These are phyloP conservation scores for Apotomis capreana DNA, from an alignment of 2,888 invertebrate genomes.

Conservation along the genomic window DNA sequence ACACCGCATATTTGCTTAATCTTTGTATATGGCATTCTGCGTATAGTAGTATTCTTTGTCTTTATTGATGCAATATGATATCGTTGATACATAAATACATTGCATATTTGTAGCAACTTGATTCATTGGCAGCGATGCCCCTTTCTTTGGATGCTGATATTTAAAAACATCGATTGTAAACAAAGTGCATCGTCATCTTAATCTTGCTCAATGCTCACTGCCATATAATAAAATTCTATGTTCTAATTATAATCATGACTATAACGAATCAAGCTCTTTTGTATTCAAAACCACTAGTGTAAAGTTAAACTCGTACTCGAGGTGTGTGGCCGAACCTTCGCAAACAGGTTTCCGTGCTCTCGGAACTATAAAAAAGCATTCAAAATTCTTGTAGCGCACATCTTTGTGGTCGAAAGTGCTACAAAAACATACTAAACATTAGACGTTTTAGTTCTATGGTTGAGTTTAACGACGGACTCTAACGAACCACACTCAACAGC, in stretches of 20 bases:
- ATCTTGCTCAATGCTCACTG: constrained; percentile 10
- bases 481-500: constrained; percentile 55
- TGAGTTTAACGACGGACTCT: constrained; percentile 59
- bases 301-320: constrained; percentile 44
- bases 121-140: not conserved
- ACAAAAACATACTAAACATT: not conserved
- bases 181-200: constrained; percentile 21
- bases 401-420: not conserved
- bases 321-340: constrained; percentile 58
- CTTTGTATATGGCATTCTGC: too few species aligned
- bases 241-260: constrained; percentile 29
- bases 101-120: not conserved
- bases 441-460: not conserved
- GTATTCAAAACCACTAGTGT: constrained; percentile 21
- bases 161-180: not conserved
- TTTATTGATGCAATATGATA: too few species aligned
- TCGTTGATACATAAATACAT: not conserved
- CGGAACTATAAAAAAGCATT: constrained; percentile 66
- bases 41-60: too few species aligned
- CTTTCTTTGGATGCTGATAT: not conserved
- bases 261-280: constrained; percentile 35
- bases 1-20: too few species aligned
- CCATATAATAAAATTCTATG: constrained; percentile 21
- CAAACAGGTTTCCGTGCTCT: constrained; percentile 66
- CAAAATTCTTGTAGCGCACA: constrained; percentile 55